phyloP scores from a whole-genome alignment of 2,888 invertebrate species.

The Cheilosia pagana region DNA sequence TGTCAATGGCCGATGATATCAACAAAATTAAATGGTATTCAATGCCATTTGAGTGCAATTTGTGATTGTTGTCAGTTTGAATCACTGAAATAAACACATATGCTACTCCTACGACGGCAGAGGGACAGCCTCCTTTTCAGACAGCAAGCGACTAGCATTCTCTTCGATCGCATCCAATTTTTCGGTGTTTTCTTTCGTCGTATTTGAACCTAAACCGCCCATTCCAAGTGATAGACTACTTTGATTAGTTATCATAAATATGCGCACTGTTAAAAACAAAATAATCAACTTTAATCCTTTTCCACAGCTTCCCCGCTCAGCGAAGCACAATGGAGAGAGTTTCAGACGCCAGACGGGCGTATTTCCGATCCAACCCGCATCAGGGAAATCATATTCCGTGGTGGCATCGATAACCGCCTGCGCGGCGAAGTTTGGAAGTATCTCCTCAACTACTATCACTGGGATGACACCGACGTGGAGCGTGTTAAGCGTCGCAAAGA shows the following conservation, averaged over 20 bases:
- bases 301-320: conserved; percentile 87
- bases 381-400: conserved; percentile 94
- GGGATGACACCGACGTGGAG: conserved; percentile 90
- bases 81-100: too few species aligned
- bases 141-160: too few species aligned
- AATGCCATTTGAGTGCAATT: not conserved
- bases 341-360: conserved; percentile 91
- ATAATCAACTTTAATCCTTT: not conserved
- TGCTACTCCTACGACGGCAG: too few species aligned
- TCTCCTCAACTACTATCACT: conserved; percentile 93
- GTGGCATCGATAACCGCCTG: conserved; percentile 91
- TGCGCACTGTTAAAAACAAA: too few species aligned
- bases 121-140: too few species aligned
- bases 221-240: too few species aligned
- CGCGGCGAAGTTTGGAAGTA: conserved; percentile 97
- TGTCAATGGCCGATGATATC: not conserved
- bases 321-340: conserved; percentile 91
- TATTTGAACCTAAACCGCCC: too few species aligned
- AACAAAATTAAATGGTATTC: not conserved
- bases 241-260: too few species aligned
- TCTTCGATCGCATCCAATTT: too few species aligned
- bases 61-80: not conserved
- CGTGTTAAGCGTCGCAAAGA: conserved; percentile 88
- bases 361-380: conserved; percentile 91
- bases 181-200: too few species aligned